Base-by-base conservation (phyloP, 2,888 invertebrate genomes). In the Hemicrepidius hirtus region DNA sequence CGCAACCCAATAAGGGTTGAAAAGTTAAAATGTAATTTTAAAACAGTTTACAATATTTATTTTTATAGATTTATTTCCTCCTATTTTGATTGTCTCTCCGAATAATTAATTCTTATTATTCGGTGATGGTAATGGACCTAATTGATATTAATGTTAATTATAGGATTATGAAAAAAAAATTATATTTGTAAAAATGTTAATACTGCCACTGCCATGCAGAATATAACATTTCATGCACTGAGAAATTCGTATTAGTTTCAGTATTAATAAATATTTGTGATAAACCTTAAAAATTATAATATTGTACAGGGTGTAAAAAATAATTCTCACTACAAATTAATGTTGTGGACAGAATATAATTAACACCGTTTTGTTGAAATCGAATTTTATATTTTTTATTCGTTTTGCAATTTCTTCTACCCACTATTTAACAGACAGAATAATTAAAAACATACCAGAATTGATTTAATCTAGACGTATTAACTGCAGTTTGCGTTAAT, bases 131-230 rank as follows among this genome's bases (percentile, higher is more conserved):
- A 53, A 53, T 21, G 28, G 21, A 28, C n/a, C 53, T 53, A 53
- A 5, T 46, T 16, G 18, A 18, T 40, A 40, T 40, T 20, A 12
- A 24, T 21, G 21, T 18, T 49, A 20, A 24, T 24, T 49, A 21
- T 53, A 24, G 3, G 24, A 53, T 53, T 32, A 53, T 28, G 0
- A 28, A 13, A 7, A 24, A 50, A 50, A 0, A 46, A 18, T 50
- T 53, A 53, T 53, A 53, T 53, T 24, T 53, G 16, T 53, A 53
- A n/a, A 83, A 84, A 85, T 86, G 86, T 86, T 86, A 81, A 83
- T 84, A 77, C 86, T 86, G 85, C 85, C 82, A 86, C 86, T 85
- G 86, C 86, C 86, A 86, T 86, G 86, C 85, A 85, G 86, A 81
- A 84, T 83, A 81, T 82, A 80, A 86, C 85, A 86, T 85, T 85